A percentile compares a stretch with the other conserved stretches of the same genome.
Conservation (phyloP, 2,888 invertebrate species). For the Lepidochrysops patricia region DNA sequence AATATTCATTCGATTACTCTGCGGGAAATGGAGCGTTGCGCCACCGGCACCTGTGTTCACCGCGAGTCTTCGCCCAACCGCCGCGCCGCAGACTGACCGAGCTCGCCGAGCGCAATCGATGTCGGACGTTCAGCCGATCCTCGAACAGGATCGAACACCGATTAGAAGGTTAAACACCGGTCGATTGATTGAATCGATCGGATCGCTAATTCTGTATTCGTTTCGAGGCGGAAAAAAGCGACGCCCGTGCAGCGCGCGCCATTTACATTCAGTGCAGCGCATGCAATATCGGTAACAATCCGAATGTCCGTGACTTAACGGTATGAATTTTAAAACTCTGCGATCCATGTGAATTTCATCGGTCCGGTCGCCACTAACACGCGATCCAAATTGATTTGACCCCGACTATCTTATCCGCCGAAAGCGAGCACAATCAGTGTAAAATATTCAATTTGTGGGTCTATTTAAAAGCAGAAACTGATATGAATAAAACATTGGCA, state of each 20-base stretch:
- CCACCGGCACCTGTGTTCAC: slow-evolving; percentile 56
- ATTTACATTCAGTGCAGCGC: slow-evolving; percentile 52
- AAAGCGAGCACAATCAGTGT: background rate
- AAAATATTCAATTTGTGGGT: slow-evolving; percentile 3
- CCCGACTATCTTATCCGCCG: slow-evolving; percentile 1
- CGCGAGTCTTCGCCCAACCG: slow-evolving; percentile 26
- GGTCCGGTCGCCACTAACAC: slow-evolving; percentile 28
- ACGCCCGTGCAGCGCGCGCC: slow-evolving; percentile 31
- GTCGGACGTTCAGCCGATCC: slow-evolving; percentile 46
- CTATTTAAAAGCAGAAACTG: background rate
- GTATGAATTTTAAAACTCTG: slow-evolving; percentile 55
- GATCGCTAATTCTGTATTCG: slow-evolving; percentile 38
- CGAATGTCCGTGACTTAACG: slow-evolving; percentile 40
- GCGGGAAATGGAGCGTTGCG: slow-evolving; percentile 63
- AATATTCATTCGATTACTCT: slow-evolving; percentile 70
- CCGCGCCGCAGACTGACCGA: slow-evolving; percentile 10
- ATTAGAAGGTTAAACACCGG: slow-evolving; percentile 40
- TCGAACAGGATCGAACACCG: slow-evolving; percentile 44
- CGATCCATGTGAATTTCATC: slow-evolving; percentile 41
- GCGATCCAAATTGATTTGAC: slow-evolving; percentile 4
- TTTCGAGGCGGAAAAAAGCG: slow-evolving; percentile 36
- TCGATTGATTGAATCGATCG: slow-evolving; percentile 38
- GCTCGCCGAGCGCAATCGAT: slow-evolving; percentile 40
- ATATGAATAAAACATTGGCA: background rate
- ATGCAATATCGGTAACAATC: slow-evolving; percentile 55